Evolutionary conservation across 2,113 vertebrate genomes (phyloP), one percentile per base, ranked within the genome.

Genomic region (Engystomops pustulosus): DNA sequence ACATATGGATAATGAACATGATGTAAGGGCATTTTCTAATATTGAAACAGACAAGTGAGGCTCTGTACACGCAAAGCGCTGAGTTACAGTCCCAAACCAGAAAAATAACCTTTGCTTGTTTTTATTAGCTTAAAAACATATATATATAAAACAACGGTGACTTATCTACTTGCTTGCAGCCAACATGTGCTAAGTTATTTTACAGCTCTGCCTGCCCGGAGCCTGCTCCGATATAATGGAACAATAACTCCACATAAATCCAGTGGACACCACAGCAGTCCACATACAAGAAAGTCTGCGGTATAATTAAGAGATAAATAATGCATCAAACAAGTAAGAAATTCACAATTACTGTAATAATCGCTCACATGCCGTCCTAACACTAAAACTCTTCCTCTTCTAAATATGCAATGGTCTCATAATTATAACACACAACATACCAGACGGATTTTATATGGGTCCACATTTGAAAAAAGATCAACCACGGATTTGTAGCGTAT

Each of bases 251-350:
- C 53, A 47, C 53, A 83, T 65, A 44, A 55, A 75, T 62, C 18
- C 65, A 27, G 27, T 17, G 25, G 17, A 27, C 18, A 18, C 81
- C 53, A 62, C 8, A 62, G 18, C 17, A 49, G 45, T 45, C 41
- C 72, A 41, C 17, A 36, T 72, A 83, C n/a, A 71, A 75, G 11
- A 30, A 11, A 67, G 62, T 27, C 47, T 34, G 44, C 20, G 34
- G 44, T 27, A 51, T 76, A 83, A 83, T 65, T 62, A 83, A 76
- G 55, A 44, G 34, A 71, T 71, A 81, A 71, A 72, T 71, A 72
- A 71, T 58, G 49, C 30, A 81, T 70, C 32, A 36, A 51, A 30
- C 12, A n/a, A 36, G 65, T n/a, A 32, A 74, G 68, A 23, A 68
- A 1, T 11, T 34, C 25, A 60, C 69, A 15, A 36, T 9, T 45